Base-by-base conservation (phyloP, 2,797 vertebrate genomes). In the Clarias fuscus region DNA sequence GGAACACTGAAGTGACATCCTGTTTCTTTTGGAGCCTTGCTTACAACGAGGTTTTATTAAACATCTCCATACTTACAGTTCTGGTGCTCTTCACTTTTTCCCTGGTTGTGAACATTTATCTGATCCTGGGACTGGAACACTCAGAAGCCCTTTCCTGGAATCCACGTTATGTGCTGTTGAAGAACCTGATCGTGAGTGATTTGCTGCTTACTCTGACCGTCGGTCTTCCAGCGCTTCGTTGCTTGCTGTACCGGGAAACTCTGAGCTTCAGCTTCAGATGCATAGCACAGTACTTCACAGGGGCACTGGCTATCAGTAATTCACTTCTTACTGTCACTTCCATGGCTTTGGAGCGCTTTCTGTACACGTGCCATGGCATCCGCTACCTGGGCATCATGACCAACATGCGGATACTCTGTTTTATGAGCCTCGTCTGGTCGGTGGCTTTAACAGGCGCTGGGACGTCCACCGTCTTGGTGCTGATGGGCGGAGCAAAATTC, bases 301-400 rank as follows among this genome's bases (percentile, higher is more conserved):
- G 2, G 7, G 1, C 65, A 2, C 0, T 84, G 2, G 67, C 82
- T 30, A 79, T 84, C 20, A 64, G 62, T 18, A 62, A 43, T 30
- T 87, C 86, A 8, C 75, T 87, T 33, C 40, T 87, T 22, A 87
- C 82, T 10, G 82, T 84, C 0, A 20, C 75, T 4, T 84, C 65
- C 15, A 87, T 87, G 86, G 82, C 86, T 40, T 30, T 87, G 22
- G 86, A 87, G 40, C 75, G 86, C 15, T 87, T 72, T 13, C 2
- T 87, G 1, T 87, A 71, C 82, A 80, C 30, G 0, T 87, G 86
- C 40, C 40, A 84, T 17, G 58, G 86, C 58, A 87, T 84, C 40
- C 82, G 33, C 2, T 87, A 87, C 56, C 58, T 84, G 67, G 4
- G 37, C 10, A 27, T 87, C 27, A 87, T 84, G 86, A 84, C 82